Evolutionary conservation across 2,797 vertebrate genomes (phyloP), one percentile per base, ranked within the genome.

Genomic region (Pangasius krempfi): DNA sequence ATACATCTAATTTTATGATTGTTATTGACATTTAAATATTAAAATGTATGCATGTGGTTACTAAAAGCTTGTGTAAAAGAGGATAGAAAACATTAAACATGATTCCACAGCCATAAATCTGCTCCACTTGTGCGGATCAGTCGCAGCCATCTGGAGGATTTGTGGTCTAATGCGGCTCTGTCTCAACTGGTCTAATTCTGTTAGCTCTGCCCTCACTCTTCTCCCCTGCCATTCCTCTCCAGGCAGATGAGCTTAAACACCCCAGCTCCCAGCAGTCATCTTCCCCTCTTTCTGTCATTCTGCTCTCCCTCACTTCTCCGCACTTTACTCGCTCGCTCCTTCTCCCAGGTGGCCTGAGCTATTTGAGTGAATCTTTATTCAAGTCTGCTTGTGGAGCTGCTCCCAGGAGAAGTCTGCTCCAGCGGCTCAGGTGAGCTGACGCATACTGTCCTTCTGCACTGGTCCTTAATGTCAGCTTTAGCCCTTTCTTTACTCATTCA

Each of bases 351-450:
- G 89, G 33, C 79, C 56, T 89, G 89, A 72, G 85, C 81, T 90
- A 87, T 83, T 90, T 88, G 64, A 83, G 88, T 78, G 60, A 50
- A 76, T 84, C 83, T 91, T 91, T 90, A 90, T 91, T 92, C 85
- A 92, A 86, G 80, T 25, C 62, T 90, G 72, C 54, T 70, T 62
- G 76, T 56, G 37, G 62, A 27, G 68, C 20, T n/a, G n/a, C 25
- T 86, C 82, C 54, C 84, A 14, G 25, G 66, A 81, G 68, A 33
- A 6, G 25, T 20, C 56, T 68, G 52, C 27, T 75, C 40, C 73
- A 40, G 75, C 76, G 44, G 70, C 50, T 78, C 75, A 56, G 84
- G 84, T 27, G 44, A n/a, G 13, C 22, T 16, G 81, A 66, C 2
- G 0, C 27, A 44, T 6, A 16, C 44, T 68, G 44, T 33, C 16